Base-by-base conservation (phyloP, 2,888 invertebrate species). In the Pachliopta kotzebuea region DNA sequence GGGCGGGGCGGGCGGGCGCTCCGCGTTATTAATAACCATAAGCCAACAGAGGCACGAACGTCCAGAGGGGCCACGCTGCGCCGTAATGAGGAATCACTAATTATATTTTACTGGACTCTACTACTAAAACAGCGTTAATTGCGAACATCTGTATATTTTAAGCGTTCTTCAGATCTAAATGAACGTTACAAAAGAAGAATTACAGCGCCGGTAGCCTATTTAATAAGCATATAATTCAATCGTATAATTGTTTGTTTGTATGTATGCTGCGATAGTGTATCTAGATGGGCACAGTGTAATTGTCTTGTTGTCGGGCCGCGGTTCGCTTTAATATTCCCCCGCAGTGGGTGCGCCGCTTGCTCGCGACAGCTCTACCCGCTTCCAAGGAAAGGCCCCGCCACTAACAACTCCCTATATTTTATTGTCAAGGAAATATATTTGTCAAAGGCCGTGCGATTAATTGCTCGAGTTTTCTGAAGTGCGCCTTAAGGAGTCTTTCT, bases 11-110 rank as follows among this genome's bases (percentile, higher is more conserved):
- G 69, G 62, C 67, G 69, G 73, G 69, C 70, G 75, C 82, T 80
- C 81, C 82, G 85, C 83, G 90, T 90, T 91, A 91, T 91, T 91
- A 91, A 91, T 91, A 90, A 91, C 91, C 90, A 91, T 91, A 91
- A 90, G 91, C 90, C 88, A 82, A 87, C 87, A 90, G 90, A 91
- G 90, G 90, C 90, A 91, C 89, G 90, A 90, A 90, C 89, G 90
- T 90, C 90, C 90, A 90, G 90, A 90, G 90, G 89, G 90, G 90
- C 89, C 90, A 75, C 71, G 84, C 85, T 85, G 85, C 84, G 84
- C 88, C 78, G 84, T 91, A 91, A 91, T 91, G 90, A 91, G 88
- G 89, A 91, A 90, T 90, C 90, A 86, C 90, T 91, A 90, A 91
- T 90, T 90, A 90, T 90, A 90, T 90, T 91, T 90, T 90, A 90